Conservation (phyloP, 1,140 invertebrate species). For the Papilio glaucus region DNA sequence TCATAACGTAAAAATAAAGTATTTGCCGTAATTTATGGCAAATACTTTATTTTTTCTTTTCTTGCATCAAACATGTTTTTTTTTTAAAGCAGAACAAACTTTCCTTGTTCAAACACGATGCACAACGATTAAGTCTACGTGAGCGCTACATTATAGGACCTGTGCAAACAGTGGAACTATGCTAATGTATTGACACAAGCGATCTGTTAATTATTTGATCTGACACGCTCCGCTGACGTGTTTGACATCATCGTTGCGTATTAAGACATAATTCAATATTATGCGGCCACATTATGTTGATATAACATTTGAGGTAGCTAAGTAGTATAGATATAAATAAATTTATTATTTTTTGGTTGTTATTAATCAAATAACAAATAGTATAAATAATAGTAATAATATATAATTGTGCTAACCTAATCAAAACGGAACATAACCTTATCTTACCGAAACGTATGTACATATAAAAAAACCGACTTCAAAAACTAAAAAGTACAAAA, state of each 20-base stretch:
- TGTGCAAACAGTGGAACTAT: slow-evolving; percentile 28
- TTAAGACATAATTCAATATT: slow-evolving; percentile 29
- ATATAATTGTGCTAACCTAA: too few relatives aligned
- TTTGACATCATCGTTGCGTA: slow-evolving; percentile 9
- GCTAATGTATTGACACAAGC: slow-evolving; percentile 28
- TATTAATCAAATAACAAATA: too few relatives aligned
- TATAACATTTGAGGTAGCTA: neutral
- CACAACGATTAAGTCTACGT: neutral
- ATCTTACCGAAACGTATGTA: too few relatives aligned
- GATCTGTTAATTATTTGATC: slow-evolving; percentile 37
- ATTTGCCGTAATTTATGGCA: too few relatives aligned
- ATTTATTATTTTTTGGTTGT: neutral
- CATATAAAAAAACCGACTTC: too few relatives aligned
- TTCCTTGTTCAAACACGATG: neutral
- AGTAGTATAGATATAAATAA: neutral
- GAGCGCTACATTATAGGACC: neutral
- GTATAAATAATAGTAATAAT: too few relatives aligned
- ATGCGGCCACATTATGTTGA: neutral
- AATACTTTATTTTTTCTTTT: too few relatives aligned
- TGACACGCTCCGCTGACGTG: slow-evolving; percentile 30
- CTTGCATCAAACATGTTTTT: too few relatives aligned
- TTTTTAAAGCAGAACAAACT: too few relatives aligned
- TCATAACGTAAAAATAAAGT: too few relatives aligned
- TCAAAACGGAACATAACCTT: too few relatives aligned
- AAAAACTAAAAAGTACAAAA: too few relatives aligned